Conservation (phyloP, 2,888 invertebrate species). For the Meganola albula region DNA sequence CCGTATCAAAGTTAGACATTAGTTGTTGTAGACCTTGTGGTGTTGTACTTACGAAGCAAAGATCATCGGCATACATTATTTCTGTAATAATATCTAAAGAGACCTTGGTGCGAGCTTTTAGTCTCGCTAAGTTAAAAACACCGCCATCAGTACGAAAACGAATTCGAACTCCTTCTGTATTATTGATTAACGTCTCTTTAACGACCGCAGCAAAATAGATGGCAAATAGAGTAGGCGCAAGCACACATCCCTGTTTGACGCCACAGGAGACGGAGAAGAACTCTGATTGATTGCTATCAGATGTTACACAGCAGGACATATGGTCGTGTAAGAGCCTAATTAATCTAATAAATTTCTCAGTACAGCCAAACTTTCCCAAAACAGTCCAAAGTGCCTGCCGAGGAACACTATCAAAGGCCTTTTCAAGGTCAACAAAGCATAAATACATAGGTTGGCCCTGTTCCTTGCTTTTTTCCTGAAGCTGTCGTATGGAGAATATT, state of each 20-base stretch:
- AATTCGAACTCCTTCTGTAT: neutral
- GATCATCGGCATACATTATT: neutral
- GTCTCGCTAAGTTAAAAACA: neutral
- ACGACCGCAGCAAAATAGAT: slow-evolving; percentile 1
- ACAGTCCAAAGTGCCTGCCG: slow-evolving; percentile 1
- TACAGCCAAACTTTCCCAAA: neutral
- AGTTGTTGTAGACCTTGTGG: neutral
- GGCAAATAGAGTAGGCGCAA: slow-evolving; percentile 1
- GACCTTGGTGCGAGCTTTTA: neutral
- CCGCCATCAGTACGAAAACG: neutral
- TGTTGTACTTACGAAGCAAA: neutral
- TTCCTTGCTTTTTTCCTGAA: slow-evolving; percentile 2
- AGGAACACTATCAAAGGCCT: slow-evolving; percentile 1
- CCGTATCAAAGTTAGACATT: neutral
- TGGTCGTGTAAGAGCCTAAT: neutral
- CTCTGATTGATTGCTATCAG: neutral
- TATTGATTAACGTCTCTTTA: neutral
- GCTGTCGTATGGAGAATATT: neutral
- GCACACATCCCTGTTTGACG: neutral
- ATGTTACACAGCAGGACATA: neutral
- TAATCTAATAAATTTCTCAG: neutral
- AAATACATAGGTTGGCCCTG: neutral
- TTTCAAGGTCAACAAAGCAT: neutral
- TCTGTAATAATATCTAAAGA: neutral
- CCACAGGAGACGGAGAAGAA: neutral